phyloP scores from a whole-genome alignment of 2,113 vertebrate genomes.

The Indri indri region DNA sequence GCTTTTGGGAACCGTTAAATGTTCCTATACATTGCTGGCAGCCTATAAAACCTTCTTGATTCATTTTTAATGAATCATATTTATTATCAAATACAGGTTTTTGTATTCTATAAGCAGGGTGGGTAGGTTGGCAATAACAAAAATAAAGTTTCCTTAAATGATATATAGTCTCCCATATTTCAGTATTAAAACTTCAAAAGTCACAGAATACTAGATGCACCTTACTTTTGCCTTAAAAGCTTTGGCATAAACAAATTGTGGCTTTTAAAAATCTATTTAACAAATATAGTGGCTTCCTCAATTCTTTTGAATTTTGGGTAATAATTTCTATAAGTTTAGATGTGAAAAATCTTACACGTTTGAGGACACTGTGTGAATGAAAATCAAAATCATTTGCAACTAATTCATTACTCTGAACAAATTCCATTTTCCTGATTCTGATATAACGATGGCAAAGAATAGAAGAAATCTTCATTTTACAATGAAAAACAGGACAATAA shows the following conservation, averaged over 20 bases:
- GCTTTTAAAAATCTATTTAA: constrained; percentile 9
- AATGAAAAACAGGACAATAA: neutral
- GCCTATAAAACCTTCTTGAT: constrained; percentile 63
- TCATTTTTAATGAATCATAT: constrained; percentile 72
- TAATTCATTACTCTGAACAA: neutral
- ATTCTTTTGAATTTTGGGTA: neutral
- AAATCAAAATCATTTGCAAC: constrained; percentile 20
- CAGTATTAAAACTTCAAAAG: neutral
- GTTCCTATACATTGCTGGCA: constrained; percentile 46
- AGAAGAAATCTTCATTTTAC: constrained; percentile 39
- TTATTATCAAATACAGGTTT: constrained; percentile 72
- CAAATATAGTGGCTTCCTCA: constrained; percentile 43
- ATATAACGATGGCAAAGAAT: neutral
- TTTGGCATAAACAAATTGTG: neutral
- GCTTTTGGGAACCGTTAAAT: constrained; percentile 58
- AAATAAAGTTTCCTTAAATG: constrained; percentile 38
- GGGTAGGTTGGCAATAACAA: constrained; percentile 51
- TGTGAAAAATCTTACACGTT: constrained; percentile 23
- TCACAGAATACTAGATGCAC: neutral
- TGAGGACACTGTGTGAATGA: neutral
- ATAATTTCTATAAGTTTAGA: neutral
- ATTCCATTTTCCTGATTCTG: neutral
- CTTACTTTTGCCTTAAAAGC: constrained; percentile 31
- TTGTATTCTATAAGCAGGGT: constrained; percentile 38
- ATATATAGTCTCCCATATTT: constrained; percentile 6